Evolutionary conservation across 2,888 invertebrate species (phyloP), one percentile per base, ranked within the genome.

Genomic region (Melipona beecheii): DNA sequence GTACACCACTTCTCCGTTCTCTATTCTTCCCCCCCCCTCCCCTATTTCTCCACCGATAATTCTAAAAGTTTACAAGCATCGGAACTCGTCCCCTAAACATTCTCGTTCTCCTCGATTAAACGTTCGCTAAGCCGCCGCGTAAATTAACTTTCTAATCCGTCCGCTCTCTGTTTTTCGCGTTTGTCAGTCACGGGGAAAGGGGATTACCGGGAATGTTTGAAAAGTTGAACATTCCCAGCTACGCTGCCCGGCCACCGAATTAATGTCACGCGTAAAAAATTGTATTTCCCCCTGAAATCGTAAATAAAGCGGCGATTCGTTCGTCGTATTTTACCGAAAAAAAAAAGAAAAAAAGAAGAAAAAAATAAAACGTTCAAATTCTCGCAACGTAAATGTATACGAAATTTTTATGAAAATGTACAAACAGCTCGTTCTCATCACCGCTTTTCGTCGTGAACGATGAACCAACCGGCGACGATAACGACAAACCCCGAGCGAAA

Each of bases 51-150:
- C 64, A 27, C 56, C 71, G 84, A 84, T 84, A 75, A 78, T 78
- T 84, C 72, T 17, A 62, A 78, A 84, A 84, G 78, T 84, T 84
- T 68, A 6, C 58, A 52, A 19, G 68, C 84, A 84, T 84, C 78
- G 64, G 72, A 78, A 78, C 84, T 78, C 74, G 36, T 54, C 19
- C 19, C 24, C 62, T 68, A 75, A 84, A 84, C 74, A 83, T 78
- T 75, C 56, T 49, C 74, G 75, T 78, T 75, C 56, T 36, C n/a
- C 9, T 5, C 77, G 74, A 77, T 74, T 82, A 83, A 36, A 76
- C 64, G 58, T 6, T 24, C 27, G 17, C 60, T 27, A 17, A 24
- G 60, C 60, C 6, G 19, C 9, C 24, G 3, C 17, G 24, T 17
- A 31, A 21, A 36, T 83, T 76, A 72, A 70, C 82, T 69, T 73